phyloP scores from a whole-genome alignment of 2,888 invertebrate species.

The Dinocampus coccinellae region DNA sequence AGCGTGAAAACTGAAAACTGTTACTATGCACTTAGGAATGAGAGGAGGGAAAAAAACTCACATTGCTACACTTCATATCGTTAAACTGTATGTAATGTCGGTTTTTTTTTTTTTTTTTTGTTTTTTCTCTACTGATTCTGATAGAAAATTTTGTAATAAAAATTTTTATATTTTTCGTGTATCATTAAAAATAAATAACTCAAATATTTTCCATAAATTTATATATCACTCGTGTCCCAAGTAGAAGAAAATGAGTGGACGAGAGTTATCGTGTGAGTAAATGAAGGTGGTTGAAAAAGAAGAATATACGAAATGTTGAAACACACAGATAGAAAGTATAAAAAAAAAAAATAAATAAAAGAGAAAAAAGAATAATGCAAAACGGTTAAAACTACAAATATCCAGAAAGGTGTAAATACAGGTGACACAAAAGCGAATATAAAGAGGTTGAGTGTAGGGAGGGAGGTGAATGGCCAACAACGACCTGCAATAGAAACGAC shows the following conservation, averaged over 20 bases:
- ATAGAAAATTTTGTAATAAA: background rate
- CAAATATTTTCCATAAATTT: background rate
- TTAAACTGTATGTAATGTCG: too few species aligned
- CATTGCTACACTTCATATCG: background rate
- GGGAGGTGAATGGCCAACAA: conserved; percentile 32
- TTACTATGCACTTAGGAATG: background rate
- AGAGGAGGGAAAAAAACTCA: background rate
- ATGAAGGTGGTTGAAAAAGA: background rate
- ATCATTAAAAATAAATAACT: background rate
- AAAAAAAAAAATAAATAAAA: too few species aligned
- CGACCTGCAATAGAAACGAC: conserved; percentile 27
- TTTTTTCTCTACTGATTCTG: too few species aligned
- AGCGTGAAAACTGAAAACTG: conserved; percentile 11
- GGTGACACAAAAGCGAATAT: conserved; percentile 19
- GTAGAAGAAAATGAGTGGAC: too few species aligned
- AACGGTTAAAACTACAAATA: conserved; percentile 5
- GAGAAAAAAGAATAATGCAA: background rate
- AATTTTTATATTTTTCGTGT: background rate
- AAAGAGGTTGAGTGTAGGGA: conserved; percentile 3
- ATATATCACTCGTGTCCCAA: background rate
- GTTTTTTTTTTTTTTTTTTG: too few species aligned
- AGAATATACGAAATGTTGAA: background rate
- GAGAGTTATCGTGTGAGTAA: background rate
- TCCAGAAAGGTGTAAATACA: conserved; percentile 22
- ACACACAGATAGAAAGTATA: background rate